phyloP scores from a whole-genome alignment of 2,888 invertebrate genomes.

The Phengaris alcon region DNA sequence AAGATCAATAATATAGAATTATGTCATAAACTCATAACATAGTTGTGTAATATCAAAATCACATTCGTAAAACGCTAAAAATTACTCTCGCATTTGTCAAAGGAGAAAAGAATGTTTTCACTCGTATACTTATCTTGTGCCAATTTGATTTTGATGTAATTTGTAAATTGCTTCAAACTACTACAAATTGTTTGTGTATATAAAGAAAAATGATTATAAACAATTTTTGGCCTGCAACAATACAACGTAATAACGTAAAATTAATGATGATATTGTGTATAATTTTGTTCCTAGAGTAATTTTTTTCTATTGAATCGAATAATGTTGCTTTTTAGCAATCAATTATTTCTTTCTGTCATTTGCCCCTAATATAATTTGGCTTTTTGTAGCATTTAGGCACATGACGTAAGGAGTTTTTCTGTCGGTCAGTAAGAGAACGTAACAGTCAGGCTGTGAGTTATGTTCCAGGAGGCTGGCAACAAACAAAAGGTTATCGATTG shows the following conservation, averaged over 20 bases:
- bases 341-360: too few relatives aligned
- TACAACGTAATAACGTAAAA: not conserved
- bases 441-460: conserved; percentile 7
- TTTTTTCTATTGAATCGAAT: too few relatives aligned
- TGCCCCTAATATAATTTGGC: too few relatives aligned
- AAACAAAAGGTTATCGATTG: conserved; percentile 23
- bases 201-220: not conserved
- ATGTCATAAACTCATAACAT: not conserved
- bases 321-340: too few relatives aligned
- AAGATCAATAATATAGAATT: not conserved
- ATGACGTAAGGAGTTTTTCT: not conserved
- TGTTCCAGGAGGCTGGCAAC: conserved; percentile 14
- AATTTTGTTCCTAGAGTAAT: too few relatives aligned
- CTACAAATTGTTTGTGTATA: not conserved
- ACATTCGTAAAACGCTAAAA: conserved; percentile 50
- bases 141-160: conserved; percentile 20
- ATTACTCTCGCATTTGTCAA: conserved; percentile 45
- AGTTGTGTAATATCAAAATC: conserved; percentile 50
- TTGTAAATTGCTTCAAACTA: not conserved
- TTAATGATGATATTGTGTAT: not conserved
- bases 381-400: not conserved
- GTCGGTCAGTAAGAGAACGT: conserved; percentile 5
- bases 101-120: conserved; percentile 35
- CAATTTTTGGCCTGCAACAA: not conserved
- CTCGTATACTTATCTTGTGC: conserved; percentile 32